phyloP scores from a whole-genome alignment of 2,888 invertebrate genomes.

The Blastobasis adustella region DNA sequence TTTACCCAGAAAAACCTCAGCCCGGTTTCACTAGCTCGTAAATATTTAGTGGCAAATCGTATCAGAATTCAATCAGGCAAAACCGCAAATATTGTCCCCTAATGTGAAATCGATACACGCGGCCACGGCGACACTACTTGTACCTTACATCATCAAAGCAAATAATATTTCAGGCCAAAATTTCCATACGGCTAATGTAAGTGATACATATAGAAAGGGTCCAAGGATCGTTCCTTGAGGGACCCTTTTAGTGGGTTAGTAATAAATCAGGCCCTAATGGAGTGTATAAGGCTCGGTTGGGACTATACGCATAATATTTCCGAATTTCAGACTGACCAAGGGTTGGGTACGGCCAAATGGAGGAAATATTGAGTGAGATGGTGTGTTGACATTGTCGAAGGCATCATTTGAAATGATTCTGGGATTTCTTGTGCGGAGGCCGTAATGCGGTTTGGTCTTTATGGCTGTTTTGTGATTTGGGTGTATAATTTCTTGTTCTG shows the following conservation, averaged over 20 bases:
- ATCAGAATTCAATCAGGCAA: too few species aligned
- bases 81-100: not conserved
- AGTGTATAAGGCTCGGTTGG: conserved; percentile 48
- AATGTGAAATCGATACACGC: conserved; percentile 25
- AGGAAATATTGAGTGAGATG: conserved; percentile 36
- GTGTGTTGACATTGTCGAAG: conserved; percentile 34
- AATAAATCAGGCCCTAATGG: conserved; percentile 70
- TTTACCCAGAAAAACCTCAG: too few species aligned
- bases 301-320: conserved; percentile 55
- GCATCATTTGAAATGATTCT: conserved; percentile 31
- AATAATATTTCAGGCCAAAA: conserved; percentile 51
- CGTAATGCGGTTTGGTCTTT: too few species aligned
- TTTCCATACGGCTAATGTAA: conserved; percentile 65
- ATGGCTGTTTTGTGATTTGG: too few species aligned
- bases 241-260: conserved; percentile 63
- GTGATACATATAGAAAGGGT: conserved; percentile 53
- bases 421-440: too few species aligned
- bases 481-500: too few species aligned
- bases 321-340: conserved; percentile 49
- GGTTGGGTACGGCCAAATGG: conserved; percentile 31
- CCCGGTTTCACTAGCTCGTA: too few species aligned
- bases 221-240: conserved; percentile 55
- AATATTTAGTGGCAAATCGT: too few species aligned
- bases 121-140: conserved; percentile 27
- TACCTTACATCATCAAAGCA: conserved; percentile 42